Conservation (phyloP, 2,888 invertebrate species). For the Aplocera efformata region DNA sequence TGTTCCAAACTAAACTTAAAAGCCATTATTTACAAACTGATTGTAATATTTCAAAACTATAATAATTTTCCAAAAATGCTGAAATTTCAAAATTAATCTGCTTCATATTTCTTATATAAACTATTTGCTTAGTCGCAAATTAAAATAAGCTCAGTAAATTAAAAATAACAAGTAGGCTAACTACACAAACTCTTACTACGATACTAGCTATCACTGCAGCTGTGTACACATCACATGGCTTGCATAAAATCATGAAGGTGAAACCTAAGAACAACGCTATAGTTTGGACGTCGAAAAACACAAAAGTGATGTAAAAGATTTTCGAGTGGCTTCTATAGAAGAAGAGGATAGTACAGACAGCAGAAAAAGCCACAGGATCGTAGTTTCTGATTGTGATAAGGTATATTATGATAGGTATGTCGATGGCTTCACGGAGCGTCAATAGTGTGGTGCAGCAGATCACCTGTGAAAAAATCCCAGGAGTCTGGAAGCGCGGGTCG, state of each 20-base stretch:
- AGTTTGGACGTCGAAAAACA: slow-evolving; percentile 46
- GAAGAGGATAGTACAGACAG: slow-evolving; percentile 46
- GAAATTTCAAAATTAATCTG: background rate
- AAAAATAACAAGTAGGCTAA: slow-evolving; percentile 55
- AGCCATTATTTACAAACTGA: slow-evolving; percentile 6
- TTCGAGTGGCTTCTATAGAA: slow-evolving; percentile 43
- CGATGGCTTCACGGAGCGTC: slow-evolving; percentile 46
- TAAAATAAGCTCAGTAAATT: slow-evolving; percentile 45
- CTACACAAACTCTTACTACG: slow-evolving; percentile 58
- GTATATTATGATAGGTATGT: slow-evolving; percentile 50
- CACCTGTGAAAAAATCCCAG: slow-evolving; percentile 78
- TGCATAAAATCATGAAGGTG: slow-evolving; percentile 52
- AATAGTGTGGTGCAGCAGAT: slow-evolving; percentile 60
- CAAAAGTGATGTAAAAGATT: slow-evolving; percentile 44
- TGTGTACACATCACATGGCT: slow-evolving; percentile 67
- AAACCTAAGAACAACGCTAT: slow-evolving; percentile 46
- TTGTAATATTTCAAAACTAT: background rate
- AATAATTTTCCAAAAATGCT: background rate
- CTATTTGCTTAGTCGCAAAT: slow-evolving; percentile 5
- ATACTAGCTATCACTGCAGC: slow-evolving; percentile 66
- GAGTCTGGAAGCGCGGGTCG: slow-evolving; percentile 60
- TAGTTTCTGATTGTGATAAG: slow-evolving; percentile 50
- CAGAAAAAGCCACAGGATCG: slow-evolving; percentile 45
- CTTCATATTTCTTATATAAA: too few species aligned
- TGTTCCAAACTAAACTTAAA: slow-evolving; percentile 1